phyloP scores from a whole-genome alignment of 2,888 invertebrate species.

The Lycia hirtaria region DNA sequence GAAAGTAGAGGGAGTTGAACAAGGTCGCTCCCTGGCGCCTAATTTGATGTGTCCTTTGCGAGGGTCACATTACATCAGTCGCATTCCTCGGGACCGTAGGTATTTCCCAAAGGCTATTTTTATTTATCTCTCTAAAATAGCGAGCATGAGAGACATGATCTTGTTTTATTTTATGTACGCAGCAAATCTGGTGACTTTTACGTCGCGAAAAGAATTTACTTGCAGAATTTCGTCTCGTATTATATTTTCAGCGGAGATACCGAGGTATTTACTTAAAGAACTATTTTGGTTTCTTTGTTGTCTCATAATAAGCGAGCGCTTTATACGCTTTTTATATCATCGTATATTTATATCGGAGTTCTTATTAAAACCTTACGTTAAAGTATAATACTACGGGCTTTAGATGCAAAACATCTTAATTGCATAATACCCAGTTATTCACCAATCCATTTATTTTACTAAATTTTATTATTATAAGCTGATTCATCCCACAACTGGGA shows the following conservation, averaged over 20 bases:
- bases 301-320: slow-evolving; percentile 2
- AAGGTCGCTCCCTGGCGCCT: slow-evolving; percentile 37
- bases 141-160: slow-evolving; percentile 28
- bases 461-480: no score
- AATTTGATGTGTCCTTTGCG: slow-evolving; percentile 54
- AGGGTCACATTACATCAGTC: slow-evolving; percentile 56
- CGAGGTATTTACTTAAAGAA: background rate
- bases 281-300: slow-evolving; percentile 12
- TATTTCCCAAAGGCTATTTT: slow-evolving; percentile 52
- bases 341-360: background rate
- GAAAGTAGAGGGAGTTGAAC: slow-evolving; percentile 27
- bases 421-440: no score
- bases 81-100: slow-evolving; percentile 35
- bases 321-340: background rate
- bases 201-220: slow-evolving; percentile 16
- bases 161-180: slow-evolving; percentile 45
- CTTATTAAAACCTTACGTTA: background rate
- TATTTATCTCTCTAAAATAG: slow-evolving; percentile 27
- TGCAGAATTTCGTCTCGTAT: background rate
- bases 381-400: background rate
- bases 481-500: no score
- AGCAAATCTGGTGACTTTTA: slow-evolving; percentile 40
- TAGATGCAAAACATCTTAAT: background rate
- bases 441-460: no score
- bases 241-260: background rate